Evolutionary conservation across 1,140 invertebrate species (phyloP), one percentile per base, ranked within the genome.

Genomic region (Eubasilissa regina): DNA sequence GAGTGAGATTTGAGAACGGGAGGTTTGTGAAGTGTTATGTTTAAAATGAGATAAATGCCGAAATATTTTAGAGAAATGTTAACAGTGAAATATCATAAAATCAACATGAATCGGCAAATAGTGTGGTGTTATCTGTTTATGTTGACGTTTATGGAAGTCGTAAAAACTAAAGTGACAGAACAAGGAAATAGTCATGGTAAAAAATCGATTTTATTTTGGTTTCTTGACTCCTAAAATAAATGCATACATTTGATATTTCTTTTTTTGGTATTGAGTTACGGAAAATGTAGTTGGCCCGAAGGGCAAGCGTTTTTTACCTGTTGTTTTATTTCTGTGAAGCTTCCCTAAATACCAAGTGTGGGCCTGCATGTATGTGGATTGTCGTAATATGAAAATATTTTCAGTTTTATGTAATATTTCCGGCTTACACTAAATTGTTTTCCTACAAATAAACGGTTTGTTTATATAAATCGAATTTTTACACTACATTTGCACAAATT

Each of bases 131-230:
- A 79, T 66, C 70, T 79, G 72, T 68, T 79, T 53, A 45, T 75
- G 72, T 75, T 79, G 78, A 79, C 72, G 56, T 60, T 79, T 11
- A 74, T 79, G 78, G 78, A 79, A 75, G 78, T 79, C 35, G 70
- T 75, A 21, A 79, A 75, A 68, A 79, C 78, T 15, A 62, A 79
- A 79, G 64, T 79, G 78, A 79, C 78, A 79, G 78, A 64, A 62
- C 78, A 79, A 74, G 78, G 78, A 79, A 79, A 75, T 68, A 79
- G 78, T 79, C 78, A 79, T 74, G 78, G 78, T 79, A 79, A 79
- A 75, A 78, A 79, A 79, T 79, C 78, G 78, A 79, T 79, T 79
- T 79, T 79, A 78, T 78, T 78, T 78, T 78, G 64, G 76, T 78
- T 77, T 72, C 66, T 70, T 48, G 76, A 68, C 66, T 78, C 76